phyloP scores from a whole-genome alignment of 1,140 invertebrate genomes.

The Asobara japonica region DNA sequence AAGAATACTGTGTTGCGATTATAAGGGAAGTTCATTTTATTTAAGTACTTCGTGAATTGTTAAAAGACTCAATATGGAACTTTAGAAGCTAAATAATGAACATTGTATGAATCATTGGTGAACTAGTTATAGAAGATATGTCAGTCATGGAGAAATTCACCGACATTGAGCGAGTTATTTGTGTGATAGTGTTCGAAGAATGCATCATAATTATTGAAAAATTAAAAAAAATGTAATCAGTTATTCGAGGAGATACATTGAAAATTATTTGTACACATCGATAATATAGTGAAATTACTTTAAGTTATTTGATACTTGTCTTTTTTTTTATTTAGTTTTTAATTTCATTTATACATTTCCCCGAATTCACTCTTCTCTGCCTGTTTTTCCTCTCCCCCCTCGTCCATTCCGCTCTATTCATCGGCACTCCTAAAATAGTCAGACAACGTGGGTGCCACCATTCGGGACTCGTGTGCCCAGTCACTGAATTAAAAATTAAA shows the following conservation, averaged over 20 bases:
- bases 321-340: conserved; percentile 12
- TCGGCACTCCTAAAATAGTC: conserved; percentile 27
- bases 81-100: neutral
- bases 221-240: neutral
- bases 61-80: neutral
- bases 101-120: neutral
- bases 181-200: neutral
- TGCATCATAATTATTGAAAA: neutral
- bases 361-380: neutral
- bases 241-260: neutral
- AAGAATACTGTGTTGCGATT: neutral
- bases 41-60: neutral
- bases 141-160: neutral
- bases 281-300: conserved; percentile 26
- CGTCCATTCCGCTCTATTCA: neutral
- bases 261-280: conserved; percentile 29
- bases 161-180: neutral
- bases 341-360: neutral
- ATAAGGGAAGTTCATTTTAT: neutral
- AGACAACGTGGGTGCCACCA: conserved; percentile 21
- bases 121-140: neutral
- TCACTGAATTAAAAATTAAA: conserved; percentile 6
- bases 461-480: neutral
- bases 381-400: neutral
- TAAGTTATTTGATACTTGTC: conserved; percentile 25